Percentiles rank a stretch among this genome's conserved stretches.
Evolutionary conservation across 2,888 invertebrate genomes (phyloP).

Genomic region (Frankliniella intonsa): DNA sequence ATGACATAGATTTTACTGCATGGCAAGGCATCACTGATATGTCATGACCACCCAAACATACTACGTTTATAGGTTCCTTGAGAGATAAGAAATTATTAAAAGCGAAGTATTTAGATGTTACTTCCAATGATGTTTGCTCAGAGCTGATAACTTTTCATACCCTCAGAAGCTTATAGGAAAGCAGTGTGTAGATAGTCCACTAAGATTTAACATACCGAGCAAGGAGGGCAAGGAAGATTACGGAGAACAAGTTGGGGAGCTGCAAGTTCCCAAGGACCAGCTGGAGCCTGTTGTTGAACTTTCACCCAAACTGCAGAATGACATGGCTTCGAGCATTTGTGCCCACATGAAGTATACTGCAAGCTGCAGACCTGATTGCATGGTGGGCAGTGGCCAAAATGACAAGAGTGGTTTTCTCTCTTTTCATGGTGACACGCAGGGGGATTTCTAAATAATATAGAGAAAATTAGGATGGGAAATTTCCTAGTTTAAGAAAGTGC

Average conservation of each 20-base stretch:
- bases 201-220: conserved; percentile 40
- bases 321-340: conserved; percentile 67
- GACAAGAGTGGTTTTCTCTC: conserved; percentile 71
- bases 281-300: conserved; percentile 47
- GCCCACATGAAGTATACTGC: conserved; percentile 55
- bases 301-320: conserved; percentile 69
- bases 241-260: conserved; percentile 43
- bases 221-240: conserved; percentile 49
- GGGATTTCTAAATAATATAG: conserved; percentile 52
- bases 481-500: not conserved
- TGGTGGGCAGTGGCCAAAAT: conserved; percentile 77
- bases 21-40: conserved; percentile 63
- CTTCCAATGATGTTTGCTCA: conserved; percentile 40
- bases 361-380: conserved; percentile 73
- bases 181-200: conserved; percentile 27
- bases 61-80: conserved; percentile 59
- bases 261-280: conserved; percentile 46
- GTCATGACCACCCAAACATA: conserved; percentile 71
- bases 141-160: conserved; percentile 56
- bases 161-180: conserved; percentile 52
- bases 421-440: conserved; percentile 79
- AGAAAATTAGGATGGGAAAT: not conserved
- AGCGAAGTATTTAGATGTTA: not conserved
- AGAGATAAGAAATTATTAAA: conserved; percentile 37
- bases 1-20: conserved; percentile 66